Base-by-base conservation (phyloP, 1,140 invertebrate species). In the Pissodes strobi region DNA sequence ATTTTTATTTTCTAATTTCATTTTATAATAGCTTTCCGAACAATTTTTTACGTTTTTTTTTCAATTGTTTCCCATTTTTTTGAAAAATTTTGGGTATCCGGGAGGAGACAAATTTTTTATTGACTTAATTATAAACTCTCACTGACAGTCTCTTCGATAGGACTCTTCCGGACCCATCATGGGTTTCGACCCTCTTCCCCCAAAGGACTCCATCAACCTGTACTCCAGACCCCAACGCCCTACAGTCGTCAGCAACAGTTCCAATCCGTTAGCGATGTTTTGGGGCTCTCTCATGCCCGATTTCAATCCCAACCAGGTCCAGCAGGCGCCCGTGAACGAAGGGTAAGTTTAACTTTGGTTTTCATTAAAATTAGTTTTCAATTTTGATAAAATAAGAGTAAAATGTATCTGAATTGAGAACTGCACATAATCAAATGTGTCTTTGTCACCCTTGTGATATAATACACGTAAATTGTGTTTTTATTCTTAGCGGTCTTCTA, bases 121-220 rank as follows among this genome's bases (percentile, higher is more conserved):
- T n/a, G n/a, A n/a, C n/a, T n/a, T n/a, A n/a, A n/a, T n/a, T n/a
- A n/a, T n/a, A n/a, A n/a, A n/a, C n/a, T n/a, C n/a, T n/a, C n/a
- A n/a, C n/a, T n/a, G n/a, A n/a, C n/a, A n/a, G n/a, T n/a, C n/a
- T n/a, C n/a, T n/a, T n/a, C n/a, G n/a, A n/a, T 61, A 78, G 58
- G 77, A 81, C 59, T 74, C 74, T 41, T 76, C 72, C 19, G 84
- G 83, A 30, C 82, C 89, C 2, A 82, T 93, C n/a, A 81, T 92
- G 72, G 88, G 85, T 38, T 89, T 90, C 74, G 92, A 94, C 80
- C 92, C 92, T 6, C 79, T 94, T 39, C 92, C 92, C 8, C 92
- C 92, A 5, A 64, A 74, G 21, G 89, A 94, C 77, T 86, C 88
- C 0, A 85, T 93, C 21, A 84, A 89, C 72, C 83, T 88, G 46